Evolutionary conservation across 2,797 vertebrate genomes (phyloP).

Genomic region (Xyrichtys novacula): DNA sequence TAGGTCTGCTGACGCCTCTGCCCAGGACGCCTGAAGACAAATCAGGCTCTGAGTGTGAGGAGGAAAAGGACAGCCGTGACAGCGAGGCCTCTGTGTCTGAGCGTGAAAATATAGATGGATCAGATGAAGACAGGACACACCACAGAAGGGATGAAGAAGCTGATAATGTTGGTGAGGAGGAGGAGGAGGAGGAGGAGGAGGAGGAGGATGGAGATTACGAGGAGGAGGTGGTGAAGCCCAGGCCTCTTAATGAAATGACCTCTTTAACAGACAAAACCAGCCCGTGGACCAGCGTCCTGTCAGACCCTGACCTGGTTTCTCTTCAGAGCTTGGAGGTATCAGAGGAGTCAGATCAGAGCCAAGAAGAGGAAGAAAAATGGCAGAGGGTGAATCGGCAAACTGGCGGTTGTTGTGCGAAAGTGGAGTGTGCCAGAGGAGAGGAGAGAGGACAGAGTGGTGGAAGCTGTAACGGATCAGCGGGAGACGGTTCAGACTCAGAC

Average conservation of each 20-base stretch:
- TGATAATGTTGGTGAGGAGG: conserved; percentile 40
- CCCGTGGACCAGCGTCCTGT: conserved; percentile 94
- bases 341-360: conserved; percentile 36
- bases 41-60: conserved; percentile 43
- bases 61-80: conserved; percentile 21
- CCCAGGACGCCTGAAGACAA: conserved; percentile 36
- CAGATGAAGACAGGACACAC: conserved; percentile 23
- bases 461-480: conserved; percentile 41
- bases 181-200: conserved; percentile 85
- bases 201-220: conserved; percentile 88
- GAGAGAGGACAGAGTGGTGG: conserved; percentile 31
- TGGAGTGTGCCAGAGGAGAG: not conserved
- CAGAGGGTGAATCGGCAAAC: conserved; percentile 11
- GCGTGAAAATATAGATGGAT: conserved; percentile 34
- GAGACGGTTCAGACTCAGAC: conserved; percentile 46
- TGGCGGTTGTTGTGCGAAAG: conserved; percentile 1
- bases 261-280: conserved; percentile 92
- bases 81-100: conserved; percentile 5
- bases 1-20: conserved; percentile 32
- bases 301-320: conserved; percentile 82
- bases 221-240: conserved; percentile 90
- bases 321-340: conserved; percentile 62
- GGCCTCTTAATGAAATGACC: conserved; percentile 92
- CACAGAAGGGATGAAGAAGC: conserved; percentile 27
- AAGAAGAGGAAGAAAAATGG: conserved; percentile 20